phyloP scores from a whole-genome alignment of 2,113 vertebrate species.

The Python bivittatus region DNA sequence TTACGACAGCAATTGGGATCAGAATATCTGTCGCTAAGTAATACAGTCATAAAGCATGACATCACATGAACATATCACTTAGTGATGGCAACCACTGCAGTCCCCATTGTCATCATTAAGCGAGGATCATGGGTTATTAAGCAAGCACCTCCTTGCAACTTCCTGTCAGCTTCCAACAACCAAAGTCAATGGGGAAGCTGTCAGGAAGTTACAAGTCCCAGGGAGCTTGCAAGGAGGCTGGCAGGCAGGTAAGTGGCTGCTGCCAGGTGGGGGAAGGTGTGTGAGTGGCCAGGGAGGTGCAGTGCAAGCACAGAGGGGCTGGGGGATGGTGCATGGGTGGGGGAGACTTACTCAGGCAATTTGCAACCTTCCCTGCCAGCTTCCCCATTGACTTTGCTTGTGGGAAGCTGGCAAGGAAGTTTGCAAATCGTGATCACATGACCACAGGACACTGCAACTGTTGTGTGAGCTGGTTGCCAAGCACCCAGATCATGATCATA shows the following conservation, averaged over 20 bases:
- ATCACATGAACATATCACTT: background rate
- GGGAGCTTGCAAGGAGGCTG: background rate
- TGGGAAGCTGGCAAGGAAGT: background rate
- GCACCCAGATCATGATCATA: background rate
- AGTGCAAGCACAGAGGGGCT: background rate
- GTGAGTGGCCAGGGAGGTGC: background rate
- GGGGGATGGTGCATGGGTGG: background rate
- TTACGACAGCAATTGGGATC: background rate
- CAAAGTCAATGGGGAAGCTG: background rate
- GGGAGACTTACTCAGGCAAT: background rate
- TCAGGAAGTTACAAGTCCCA: background rate
- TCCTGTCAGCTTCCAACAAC: background rate
- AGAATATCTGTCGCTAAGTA: background rate
- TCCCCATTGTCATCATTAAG: background rate
- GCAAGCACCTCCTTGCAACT: background rate
- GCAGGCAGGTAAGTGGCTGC: background rate
- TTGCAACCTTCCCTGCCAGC: background rate
- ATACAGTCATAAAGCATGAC: background rate
- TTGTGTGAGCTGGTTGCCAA: background rate
- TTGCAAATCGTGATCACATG: background rate
- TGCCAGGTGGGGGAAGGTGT: background rate
- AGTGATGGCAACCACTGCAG: background rate
- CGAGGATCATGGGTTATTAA: background rate
- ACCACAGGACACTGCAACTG: background rate
- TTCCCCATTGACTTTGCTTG: background rate